Evolutionary conservation across 64 coral and sea anemone species (phyloP).

Genomic region (Montipora cactus): DNA sequence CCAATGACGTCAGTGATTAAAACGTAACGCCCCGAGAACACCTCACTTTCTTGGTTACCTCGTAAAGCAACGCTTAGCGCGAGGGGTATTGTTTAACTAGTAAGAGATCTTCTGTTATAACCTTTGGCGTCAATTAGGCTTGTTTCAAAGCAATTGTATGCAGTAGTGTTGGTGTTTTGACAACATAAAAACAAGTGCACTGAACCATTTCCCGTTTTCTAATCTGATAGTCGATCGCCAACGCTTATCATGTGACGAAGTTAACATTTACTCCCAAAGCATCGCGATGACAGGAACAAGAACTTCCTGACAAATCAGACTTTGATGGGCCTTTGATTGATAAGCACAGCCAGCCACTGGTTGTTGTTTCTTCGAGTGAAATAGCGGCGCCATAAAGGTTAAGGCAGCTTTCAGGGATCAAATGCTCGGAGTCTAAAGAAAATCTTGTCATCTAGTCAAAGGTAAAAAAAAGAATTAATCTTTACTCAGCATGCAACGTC

Average conservation of each 20-base stretch:
- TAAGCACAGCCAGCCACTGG: neutral
- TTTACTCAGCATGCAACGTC: neutral
- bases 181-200: neutral
- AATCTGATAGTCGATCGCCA: neutral
- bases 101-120: neutral
- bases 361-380: neutral
- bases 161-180: neutral
- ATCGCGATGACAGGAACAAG: conserved; percentile 2
- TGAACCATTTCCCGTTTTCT: neutral
- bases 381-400: neutral
- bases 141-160: neutral
- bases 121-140: conserved; percentile 3
- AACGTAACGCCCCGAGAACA: conserved; percentile 10
- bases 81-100: neutral
- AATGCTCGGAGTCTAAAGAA: neutral
- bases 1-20: conserved; percentile 2
- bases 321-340: conserved; percentile 11
- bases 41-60: neutral
- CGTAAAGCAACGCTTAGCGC: neutral
- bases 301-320: conserved; percentile 17
- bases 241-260: neutral
- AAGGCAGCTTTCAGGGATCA: neutral
- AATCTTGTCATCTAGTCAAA: neutral
- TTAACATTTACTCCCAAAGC: neutral
- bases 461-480: neutral